Evolutionary conservation across 1,140 invertebrate species (phyloP), one percentile per base, ranked within the genome.

Genomic region (Himalopsyche phryganea): DNA sequence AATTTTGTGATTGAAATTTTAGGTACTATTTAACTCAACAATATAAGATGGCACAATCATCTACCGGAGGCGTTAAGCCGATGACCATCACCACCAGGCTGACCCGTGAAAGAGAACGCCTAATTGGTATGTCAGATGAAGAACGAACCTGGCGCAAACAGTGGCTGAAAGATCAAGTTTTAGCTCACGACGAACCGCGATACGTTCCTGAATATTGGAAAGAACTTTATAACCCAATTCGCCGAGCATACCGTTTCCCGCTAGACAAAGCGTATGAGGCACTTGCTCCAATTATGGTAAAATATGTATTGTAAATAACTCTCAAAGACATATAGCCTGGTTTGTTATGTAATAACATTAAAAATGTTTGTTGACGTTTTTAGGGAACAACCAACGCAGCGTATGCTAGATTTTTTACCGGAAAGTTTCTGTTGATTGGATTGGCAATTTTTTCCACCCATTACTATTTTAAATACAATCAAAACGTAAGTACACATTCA

Each of bases 401-500:
- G 44, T 66, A 78, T 15, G 67, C 81, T 41, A 81, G 90, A 61
- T 84, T 80, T 60, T 71, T 83, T 38, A 80, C 81, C 44, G 85
- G 84, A 11, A 90, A 87, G 78, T 15, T 76, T n/a, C 58, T 80
- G 1, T 64, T 89, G 20, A 66, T 72, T 11, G 55, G 81, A 11
- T 52, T 75, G 33, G 70, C 66, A n/a, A 56, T 81, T 11, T 83
- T 86, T 65, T 66, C 65, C 42, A 60, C 61, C 6, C 80, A 79
- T 51, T 92, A 92, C 69, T 89, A 91, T 62, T 83, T 89, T 42
- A 91, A 91, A 76, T 92, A 92, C 66, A 85, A 90, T 72, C 75
- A 71, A 56, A 84, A 86, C 72, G 87, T 89, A 77, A 82, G 84
- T 81, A 17, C 14, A 28, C n/a, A 5, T 5, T n/a, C 11, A 11